Base-by-base conservation (phyloP, 92 coral and sea anemone species). In the Galaxea fascicularis region DNA sequence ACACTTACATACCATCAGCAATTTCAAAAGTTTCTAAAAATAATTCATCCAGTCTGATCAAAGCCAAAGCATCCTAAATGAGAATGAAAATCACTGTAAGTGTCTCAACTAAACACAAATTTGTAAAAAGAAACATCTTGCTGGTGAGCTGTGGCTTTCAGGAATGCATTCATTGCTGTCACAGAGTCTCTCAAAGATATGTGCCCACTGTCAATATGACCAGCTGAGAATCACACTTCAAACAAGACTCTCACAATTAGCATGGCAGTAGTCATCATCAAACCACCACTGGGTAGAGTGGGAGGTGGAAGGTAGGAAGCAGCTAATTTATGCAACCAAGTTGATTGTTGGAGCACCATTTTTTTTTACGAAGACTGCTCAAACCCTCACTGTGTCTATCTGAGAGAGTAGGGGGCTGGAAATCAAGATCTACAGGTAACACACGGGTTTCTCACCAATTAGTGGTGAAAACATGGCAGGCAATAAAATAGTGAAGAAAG, bases 231-330 rank as follows among this genome's bases (percentile, higher is more conserved):
- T 80, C 89, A 85, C 71, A 18, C 91, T 69, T 88, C 75, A 76
- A 46, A 85, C 46, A 47, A 73, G 89, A 71, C 95, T 86, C 98
- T 95, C 98, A 90, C 98, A 95, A 95, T 95, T 95, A 95, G 98
- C 98, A 95, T 95, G 98, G 96, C 98, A 92, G 87, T 65, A 70
- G 73, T 95, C 98, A 95, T 95, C 98, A 95, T 73, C 27, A 90
- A 77, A 85, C 88, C 80, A 77, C 31, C 65, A 41, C 18, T 7
- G n/a, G 29, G 52, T 15, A n/a, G 46, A 39, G 49, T 1, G 74
- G 39, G 26, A 13, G 67, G 67, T 1, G 20, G 27, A 62, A 21
- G 20, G 17, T 15, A 4, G 30, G 30, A 3, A 25, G 74, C 4
- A 30, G 21, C 49, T 25, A 11, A 39, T 20, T 7, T 31, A 7